Evolutionary conservation across 2,888 invertebrate species (phyloP).

Genomic region (Ectemnius cavifrons): DNA sequence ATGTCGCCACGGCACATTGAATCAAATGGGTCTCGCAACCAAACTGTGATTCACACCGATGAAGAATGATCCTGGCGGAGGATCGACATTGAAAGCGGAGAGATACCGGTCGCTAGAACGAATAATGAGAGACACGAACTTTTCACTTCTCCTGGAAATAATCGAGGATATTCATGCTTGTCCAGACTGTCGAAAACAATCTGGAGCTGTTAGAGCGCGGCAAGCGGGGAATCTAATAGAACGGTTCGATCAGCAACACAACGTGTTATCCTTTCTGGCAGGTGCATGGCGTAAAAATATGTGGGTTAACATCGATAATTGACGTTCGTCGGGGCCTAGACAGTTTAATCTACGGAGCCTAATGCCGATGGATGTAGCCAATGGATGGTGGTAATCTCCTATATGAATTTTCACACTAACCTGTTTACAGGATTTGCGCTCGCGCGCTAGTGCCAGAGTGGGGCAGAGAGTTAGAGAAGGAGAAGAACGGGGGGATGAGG

Average conservation of each 20-base stretch:
- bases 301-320: background rate
- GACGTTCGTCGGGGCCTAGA: slow-evolving; percentile 5
- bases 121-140: background rate
- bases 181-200: too few species aligned
- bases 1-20: background rate
- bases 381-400: slow-evolving; percentile 3
- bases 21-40: background rate
- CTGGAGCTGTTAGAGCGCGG: too few species aligned
- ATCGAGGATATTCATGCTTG: background rate
- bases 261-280: too few species aligned
- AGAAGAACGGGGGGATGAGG: too few species aligned
- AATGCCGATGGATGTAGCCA: background rate
- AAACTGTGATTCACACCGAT: background rate
- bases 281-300: too few species aligned
- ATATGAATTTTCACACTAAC: background rate
- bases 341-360: background rate
- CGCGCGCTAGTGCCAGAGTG: too few species aligned
- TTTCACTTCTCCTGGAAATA: background rate
- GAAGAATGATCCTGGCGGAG: background rate
- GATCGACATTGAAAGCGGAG: background rate
- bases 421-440: background rate
- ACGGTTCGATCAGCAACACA: too few species aligned
- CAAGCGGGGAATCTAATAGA: too few species aligned
- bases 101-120: slow-evolving; percentile 3
- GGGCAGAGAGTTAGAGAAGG: too few species aligned